Evolutionary conservation across 2,113 vertebrate species (phyloP), one percentile per base, ranked within the genome.

Genomic region (Hiodon alosoides): DNA sequence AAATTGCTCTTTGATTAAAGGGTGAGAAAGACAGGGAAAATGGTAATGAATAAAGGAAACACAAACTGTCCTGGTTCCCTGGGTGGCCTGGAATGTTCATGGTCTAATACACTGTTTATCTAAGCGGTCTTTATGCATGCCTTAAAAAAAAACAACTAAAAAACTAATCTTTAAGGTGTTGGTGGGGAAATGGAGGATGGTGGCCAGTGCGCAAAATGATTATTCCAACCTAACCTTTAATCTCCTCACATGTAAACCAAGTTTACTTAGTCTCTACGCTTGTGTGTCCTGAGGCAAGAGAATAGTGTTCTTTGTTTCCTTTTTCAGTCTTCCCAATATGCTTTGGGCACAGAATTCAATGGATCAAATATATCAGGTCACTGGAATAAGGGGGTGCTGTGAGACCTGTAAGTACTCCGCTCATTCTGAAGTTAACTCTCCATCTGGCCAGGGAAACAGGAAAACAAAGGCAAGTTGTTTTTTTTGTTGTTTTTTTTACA

Each of bases 101-200:
- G 77, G 79, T 80, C 78, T 68, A 82, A 78, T 60, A 80, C 77
- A 83, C 84, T 85, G 83, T 84, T 85, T 84, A 78, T 80, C 73
- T 77, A 79, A 81, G 82, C 67, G 61, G 66, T 76, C 81, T 86
- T 87, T 81, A 87, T 84, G 58, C 5, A 13, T 71, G 60, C 68
- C 68, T 62, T 76, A 69, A 31, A 31, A 31, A 31, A 31, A 31
- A 31, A 31, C 31, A 31, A 31, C 62, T 47, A 64, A 58, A 54
- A 72, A 57, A 61, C 11, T 14, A 17, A n/a, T 57, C 16, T 61
- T 16, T 1, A 50, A 60, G 67, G 3, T 48, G 58, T 52, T n/a
- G 57, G 50, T 2, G 48, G 16, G 16, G 55, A 14, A 2, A 13
- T 8, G 11, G 31, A 47, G 73, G 7, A 2, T 9, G 46, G 55